A percentile compares a stretch with the other conserved stretches of the same genome.
These are phyloP conservation scores for Apostichopus japonicus DNA, from an alignment of 35 echinoderm and acorn worm species.

Conservation along the genomic window DNA sequence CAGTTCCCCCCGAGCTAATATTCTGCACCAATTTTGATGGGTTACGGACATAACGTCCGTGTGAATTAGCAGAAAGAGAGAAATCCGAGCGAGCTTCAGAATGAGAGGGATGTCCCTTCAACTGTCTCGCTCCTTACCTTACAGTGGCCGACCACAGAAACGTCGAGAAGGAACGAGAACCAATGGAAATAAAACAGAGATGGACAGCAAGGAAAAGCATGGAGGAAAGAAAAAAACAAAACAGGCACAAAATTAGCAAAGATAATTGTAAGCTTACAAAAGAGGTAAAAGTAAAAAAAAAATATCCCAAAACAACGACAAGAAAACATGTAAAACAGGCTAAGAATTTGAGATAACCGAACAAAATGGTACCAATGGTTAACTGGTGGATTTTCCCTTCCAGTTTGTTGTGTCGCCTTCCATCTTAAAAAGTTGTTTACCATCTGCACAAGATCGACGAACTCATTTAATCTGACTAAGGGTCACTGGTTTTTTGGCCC, in stretches of 20 bases:
- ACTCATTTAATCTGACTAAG: too few species aligned
- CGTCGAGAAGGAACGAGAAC: constrained; percentile 37
- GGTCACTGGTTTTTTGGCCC: too few species aligned
- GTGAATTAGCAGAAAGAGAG: not conserved
- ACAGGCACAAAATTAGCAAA: constrained; percentile 44
- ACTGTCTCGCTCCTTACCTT: constrained; percentile 85
- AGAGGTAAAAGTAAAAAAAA: not conserved
- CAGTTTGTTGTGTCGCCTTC: too few species aligned
- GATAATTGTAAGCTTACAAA: not conserved
- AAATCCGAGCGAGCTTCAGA: constrained; percentile 14
- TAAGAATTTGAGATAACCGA: too few species aligned
- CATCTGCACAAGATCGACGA: too few species aligned
- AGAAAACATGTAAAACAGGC: too few species aligned
- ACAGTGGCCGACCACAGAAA: constrained; percentile 65
- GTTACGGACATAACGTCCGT: not conserved
- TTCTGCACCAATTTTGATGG: not conserved
- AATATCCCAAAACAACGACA: too few species aligned
- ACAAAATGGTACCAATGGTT: too few species aligned
- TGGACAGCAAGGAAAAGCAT: constrained; percentile 52
- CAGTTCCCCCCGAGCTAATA: too few species aligned
- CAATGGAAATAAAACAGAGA: constrained; percentile 42
- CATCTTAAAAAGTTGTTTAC: too few species aligned
- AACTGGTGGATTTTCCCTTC: too few species aligned
- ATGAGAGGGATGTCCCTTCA: constrained; percentile 15
- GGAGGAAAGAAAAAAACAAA: constrained; percentile 39